Conservation (phyloP, 2,888 invertebrate genomes). For the Andrena hattorfiana region DNA sequence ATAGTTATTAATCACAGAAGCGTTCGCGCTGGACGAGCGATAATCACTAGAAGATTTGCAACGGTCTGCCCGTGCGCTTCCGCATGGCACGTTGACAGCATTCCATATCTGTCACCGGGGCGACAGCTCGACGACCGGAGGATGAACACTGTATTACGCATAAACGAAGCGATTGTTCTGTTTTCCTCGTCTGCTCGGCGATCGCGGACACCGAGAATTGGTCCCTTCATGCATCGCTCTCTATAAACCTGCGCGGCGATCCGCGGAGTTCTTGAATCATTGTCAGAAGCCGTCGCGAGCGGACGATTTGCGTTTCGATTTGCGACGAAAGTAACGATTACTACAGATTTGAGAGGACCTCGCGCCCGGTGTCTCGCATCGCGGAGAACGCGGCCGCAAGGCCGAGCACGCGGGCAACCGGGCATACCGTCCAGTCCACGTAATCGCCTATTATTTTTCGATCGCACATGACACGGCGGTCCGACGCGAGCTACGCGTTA, state of each 20-base stretch:
- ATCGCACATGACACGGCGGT: conserved; percentile 15
- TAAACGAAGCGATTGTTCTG: not conserved
- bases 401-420: conserved; percentile 3
- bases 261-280: too few relatives aligned
- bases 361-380: too few relatives aligned
- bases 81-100: conserved; percentile 59
- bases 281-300: too few relatives aligned
- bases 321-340: too few relatives aligned
- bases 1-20: conserved; percentile 25
- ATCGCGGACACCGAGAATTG: too few relatives aligned
- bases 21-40: not conserved
- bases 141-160: not conserved
- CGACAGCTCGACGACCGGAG: conserved; percentile 21
- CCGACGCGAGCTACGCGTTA: not conserved
- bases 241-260: too few relatives aligned
- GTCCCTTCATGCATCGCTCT: not conserved
- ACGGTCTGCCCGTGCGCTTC: conserved; percentile 25
- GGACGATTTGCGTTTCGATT: too few relatives aligned
- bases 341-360: too few relatives aligned
- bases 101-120: conserved; percentile 61
- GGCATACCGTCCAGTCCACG: conserved; percentile 3
- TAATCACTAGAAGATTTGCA: conserved; percentile 49
- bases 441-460: conserved; percentile 23
- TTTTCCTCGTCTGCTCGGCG: too few relatives aligned
- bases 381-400: conserved; percentile 11